Base-by-base conservation (phyloP, 2,888 invertebrate species). In the Fabriciana adippe region DNA sequence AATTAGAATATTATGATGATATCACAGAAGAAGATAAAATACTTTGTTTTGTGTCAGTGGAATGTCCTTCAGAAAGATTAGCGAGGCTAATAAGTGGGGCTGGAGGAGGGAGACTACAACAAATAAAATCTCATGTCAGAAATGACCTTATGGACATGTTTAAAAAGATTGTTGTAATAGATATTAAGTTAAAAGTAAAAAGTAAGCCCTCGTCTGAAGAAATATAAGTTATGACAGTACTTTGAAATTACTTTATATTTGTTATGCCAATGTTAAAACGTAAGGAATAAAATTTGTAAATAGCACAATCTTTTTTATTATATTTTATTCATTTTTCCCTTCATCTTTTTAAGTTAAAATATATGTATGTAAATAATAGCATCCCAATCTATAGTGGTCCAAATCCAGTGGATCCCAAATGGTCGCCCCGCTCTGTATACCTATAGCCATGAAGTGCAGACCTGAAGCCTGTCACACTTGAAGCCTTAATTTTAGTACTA, bases 1-100 rank as follows among this genome's bases (percentile, higher is more conserved):
- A 91, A 60, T 81, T 97, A 16, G 96, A 97, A 81, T 95, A 94
- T 81, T 95, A 94, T 75, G 94, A 95, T 74, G 89, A 93, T 26
- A 81, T 84, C 62, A 89, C 93, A 45, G 93, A 94, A 72, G 94
- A 85, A 66, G 76, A 89, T 57, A 89, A 85, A 78, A 83, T 91
- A 6, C 64, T 86, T 2, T 87, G 89, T 78, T 93, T 95, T 0
- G 94, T 96, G 0, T 78, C 90, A 61, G 94, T 97, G 0, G 88
- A 92, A 54, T 96, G 96, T 75, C 94, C 95, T 0, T 92, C 93
- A 6, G 88, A 93, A 45, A 93, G 96, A 71, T 89, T 96, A 71
- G 92, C 94, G 68, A 94, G 93, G 68, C 82, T 96, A 15, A 93
- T 97, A 63, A 94, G 95, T 60, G 97, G 97, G 0, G 93, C 90